These are phyloP conservation scores for Berghia stephanieae DNA, from an alignment of 1,140 invertebrate genomes.

Conservation along the genomic window DNA sequence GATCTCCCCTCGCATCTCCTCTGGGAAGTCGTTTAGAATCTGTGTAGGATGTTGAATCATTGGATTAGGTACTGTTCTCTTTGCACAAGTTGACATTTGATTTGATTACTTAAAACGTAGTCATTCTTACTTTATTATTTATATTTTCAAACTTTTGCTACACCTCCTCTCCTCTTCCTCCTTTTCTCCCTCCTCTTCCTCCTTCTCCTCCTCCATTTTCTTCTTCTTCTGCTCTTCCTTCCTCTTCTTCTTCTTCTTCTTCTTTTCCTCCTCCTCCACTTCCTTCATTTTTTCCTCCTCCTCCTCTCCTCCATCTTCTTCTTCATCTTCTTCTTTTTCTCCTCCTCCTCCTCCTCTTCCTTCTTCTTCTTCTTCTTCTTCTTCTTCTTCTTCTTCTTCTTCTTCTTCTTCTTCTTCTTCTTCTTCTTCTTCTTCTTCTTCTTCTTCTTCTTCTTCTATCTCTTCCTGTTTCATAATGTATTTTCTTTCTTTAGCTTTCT, in stretches of 20 bases:
- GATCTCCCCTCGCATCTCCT: conserved; percentile 92
- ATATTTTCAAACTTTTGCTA: too few relatives aligned
- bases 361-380: background rate
- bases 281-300: too few relatives aligned
- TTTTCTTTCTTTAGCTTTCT: background rate
- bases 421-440: background rate
- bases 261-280: background rate
- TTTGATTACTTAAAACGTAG: too few relatives aligned
- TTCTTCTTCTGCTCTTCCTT: background rate
- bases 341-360: background rate
- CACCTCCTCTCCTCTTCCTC: too few relatives aligned
- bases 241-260: background rate
- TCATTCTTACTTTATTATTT: too few relatives aligned
- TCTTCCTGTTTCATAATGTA: background rate
- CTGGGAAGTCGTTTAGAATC: conserved; percentile 96
- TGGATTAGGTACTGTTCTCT: too few relatives aligned
- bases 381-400: background rate
- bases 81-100: too few relatives aligned
- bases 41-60: conserved; percentile 62
- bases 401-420: background rate
- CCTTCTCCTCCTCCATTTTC: background rate
- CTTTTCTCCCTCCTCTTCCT: background rate
- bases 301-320: background rate
- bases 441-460: background rate
- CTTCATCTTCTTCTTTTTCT: too few relatives aligned